These are phyloP conservation scores for Nibea albiflora DNA, from an alignment of 2,113 vertebrate species.

Conservation along the genomic window DNA sequence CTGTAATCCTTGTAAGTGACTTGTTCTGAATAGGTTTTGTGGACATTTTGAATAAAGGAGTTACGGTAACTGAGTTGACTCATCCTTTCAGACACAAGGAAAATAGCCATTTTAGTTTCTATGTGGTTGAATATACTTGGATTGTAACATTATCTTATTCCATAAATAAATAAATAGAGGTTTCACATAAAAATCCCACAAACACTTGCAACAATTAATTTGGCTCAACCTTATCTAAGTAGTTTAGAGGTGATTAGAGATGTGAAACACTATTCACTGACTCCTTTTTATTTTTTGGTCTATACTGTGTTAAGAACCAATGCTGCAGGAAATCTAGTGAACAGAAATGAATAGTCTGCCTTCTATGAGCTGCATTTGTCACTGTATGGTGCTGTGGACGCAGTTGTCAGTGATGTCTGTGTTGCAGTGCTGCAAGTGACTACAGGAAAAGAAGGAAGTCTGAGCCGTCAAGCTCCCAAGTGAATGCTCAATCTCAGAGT, in stretches of 20 bases:
- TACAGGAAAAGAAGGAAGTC: constrained; percentile 97
- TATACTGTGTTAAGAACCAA: background rate
- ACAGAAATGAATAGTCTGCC: background rate
- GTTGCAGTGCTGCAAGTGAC: constrained; percentile 89
- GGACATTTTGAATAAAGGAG: constrained; percentile 5
- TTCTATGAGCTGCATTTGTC: background rate
- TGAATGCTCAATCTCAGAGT: constrained; percentile 79
- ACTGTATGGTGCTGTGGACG: background rate
- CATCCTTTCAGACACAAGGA: background rate
- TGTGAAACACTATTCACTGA: background rate
- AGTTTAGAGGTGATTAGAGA: background rate
- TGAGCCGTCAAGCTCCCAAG: constrained; percentile 90
- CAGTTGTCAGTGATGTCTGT: constrained; percentile 46
- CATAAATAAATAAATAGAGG: background rate
- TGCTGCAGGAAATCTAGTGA: background rate
- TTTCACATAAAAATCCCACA: background rate
- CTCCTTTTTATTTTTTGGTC: background rate
- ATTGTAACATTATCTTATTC: background rate
- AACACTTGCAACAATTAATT: background rate
- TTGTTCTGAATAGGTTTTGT: constrained; percentile 30
- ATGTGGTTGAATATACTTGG: background rate
- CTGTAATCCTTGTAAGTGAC: constrained; percentile 53
- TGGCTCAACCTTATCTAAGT: background rate
- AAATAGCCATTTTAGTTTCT: background rate
- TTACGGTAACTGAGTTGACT: background rate